phyloP scores from a whole-genome alignment of 2,888 invertebrate genomes.

The Teinopalpus imperialis region DNA sequence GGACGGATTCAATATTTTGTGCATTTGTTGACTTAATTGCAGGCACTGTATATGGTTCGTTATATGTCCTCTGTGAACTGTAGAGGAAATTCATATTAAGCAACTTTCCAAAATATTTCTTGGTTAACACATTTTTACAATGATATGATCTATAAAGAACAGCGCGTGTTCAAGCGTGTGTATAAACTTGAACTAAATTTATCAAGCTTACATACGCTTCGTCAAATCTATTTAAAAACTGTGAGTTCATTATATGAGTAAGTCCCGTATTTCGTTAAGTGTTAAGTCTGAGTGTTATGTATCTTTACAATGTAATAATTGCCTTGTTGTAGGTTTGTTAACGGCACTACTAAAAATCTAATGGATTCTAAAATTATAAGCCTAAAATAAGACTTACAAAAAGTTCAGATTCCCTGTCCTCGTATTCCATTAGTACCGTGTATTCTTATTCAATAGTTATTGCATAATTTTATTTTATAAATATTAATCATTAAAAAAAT shows the following conservation, averaged over 20 bases:
- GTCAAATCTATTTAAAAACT: slow-evolving; percentile 60
- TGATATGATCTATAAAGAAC: too few relatives aligned
- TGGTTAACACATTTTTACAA: slow-evolving; percentile 11
- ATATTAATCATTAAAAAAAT: too few relatives aligned
- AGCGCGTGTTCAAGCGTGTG: slow-evolving; percentile 7
- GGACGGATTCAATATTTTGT: slow-evolving; percentile 61
- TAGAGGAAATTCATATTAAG: background rate
- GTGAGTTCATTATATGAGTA: slow-evolving; percentile 20
- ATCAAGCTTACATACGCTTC: slow-evolving; percentile 39
- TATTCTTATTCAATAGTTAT: too few relatives aligned
- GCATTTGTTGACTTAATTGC: slow-evolving; percentile 23
- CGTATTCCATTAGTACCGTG: too few relatives aligned
- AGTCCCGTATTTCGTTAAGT: background rate
- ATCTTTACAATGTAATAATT: too few relatives aligned
- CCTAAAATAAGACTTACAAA: too few relatives aligned
- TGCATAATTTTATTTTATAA: too few relatives aligned
- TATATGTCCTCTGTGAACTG: slow-evolving; percentile 10
- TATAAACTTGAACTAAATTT: slow-evolving; percentile 36
- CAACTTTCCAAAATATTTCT: background rate
- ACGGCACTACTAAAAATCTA: too few relatives aligned
- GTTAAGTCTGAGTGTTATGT: too few relatives aligned
- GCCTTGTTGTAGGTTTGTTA: too few relatives aligned
- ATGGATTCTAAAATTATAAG: too few relatives aligned
- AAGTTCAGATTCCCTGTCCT: too few relatives aligned
- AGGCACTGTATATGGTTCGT: slow-evolving; percentile 5